A percentile compares a stretch with the other conserved stretches of the same genome.
Evolutionary conservation across 2,888 invertebrate species (phyloP).

Genomic region (Didymodactylos carnosus): DNA sequence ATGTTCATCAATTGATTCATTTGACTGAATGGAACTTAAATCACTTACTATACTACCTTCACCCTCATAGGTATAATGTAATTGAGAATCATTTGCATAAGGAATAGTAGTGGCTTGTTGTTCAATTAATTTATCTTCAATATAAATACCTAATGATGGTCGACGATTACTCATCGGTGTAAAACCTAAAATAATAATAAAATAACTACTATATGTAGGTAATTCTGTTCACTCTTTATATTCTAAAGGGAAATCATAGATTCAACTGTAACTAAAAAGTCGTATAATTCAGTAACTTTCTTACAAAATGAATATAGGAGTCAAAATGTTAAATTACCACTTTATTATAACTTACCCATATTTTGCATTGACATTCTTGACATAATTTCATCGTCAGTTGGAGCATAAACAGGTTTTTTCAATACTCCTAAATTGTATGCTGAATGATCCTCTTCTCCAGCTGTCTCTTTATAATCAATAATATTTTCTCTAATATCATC

Average conservation of each 20-base stretch:
- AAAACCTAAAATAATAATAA: neutral
- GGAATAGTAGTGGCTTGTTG: neutral
- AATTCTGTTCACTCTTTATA: neutral
- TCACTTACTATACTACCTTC: constrained; percentile 8
- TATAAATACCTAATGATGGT: neutral
- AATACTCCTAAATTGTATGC: constrained; percentile 11
- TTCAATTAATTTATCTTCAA: neutral
- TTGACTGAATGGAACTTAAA: constrained; percentile 8
- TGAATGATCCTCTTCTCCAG: neutral
- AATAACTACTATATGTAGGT: neutral
- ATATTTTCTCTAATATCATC: neutral
- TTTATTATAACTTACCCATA: too few relatives aligned
- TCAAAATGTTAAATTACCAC: too few relatives aligned
- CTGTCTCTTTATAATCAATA: neutral
- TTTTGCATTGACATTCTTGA: neutral
- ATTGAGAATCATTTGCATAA: constrained; percentile 5
- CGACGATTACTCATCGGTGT: neutral
- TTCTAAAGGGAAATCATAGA: too few relatives aligned
- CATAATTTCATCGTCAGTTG: neutral
- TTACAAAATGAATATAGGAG: too few relatives aligned
- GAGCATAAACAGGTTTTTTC: constrained; percentile 11
- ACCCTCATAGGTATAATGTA: constrained; percentile 11
- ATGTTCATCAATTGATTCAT: neutral
- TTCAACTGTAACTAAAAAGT: too few relatives aligned
- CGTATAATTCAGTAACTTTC: too few relatives aligned